These are phyloP conservation scores for Chaitophorus viminalis DNA, from an alignment of 2,888 invertebrate species.

Conservation along the genomic window DNA sequence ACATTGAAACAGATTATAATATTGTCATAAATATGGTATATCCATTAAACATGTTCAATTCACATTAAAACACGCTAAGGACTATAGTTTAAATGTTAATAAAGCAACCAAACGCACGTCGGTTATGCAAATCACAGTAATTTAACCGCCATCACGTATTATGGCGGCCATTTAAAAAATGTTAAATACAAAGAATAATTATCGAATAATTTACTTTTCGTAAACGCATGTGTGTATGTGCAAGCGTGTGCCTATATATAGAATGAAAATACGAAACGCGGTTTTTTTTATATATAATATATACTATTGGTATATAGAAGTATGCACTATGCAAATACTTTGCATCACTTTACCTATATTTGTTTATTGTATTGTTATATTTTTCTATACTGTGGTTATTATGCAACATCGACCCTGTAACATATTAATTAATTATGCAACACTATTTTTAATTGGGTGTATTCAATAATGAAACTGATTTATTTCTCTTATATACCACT, in stretches of 20 bases:
- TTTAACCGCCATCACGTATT: not conserved
- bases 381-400: constrained; percentile 18
- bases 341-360: constrained; percentile 22
- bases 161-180: too few relatives aligned
- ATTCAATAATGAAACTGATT: not conserved
- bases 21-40: constrained; percentile 22
- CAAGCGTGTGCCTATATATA: too few relatives aligned
- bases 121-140: constrained; percentile 20
- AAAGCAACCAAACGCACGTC: not conserved
- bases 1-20: constrained; percentile 32
- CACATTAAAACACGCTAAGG: constrained; percentile 2
- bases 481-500: not conserved
- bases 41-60: constrained; percentile 21
- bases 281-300: not conserved
- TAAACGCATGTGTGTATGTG: too few relatives aligned
- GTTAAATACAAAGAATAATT: constrained; percentile 9
- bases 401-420: constrained; percentile 33
- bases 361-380: constrained; percentile 22
- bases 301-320: not conserved
- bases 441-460: not conserved
- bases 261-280: not conserved
- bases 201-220: constrained; percentile 10
- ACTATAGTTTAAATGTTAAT: constrained; percentile 34
- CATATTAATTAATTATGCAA: constrained; percentile 39
- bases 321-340: not conserved